phyloP scores from a whole-genome alignment of 1,140 invertebrate genomes.

The Cataglyphis hispanica region DNA sequence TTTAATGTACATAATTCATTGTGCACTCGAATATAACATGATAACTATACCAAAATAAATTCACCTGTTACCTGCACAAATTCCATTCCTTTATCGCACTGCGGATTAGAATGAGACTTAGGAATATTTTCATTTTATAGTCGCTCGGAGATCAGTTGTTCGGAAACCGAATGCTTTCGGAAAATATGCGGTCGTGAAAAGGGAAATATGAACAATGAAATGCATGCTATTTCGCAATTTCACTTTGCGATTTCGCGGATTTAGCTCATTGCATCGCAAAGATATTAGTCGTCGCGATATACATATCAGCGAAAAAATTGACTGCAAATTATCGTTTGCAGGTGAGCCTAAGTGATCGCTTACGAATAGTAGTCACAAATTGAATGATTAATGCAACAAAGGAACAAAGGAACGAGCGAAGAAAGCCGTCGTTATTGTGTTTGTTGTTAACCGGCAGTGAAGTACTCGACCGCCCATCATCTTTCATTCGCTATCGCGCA shows the following conservation, averaged over 20 bases:
- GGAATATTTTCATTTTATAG: slow-evolving; percentile 53
- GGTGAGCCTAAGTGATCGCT: slow-evolving; percentile 33
- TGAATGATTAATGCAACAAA: slow-evolving; percentile 70
- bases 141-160: slow-evolving; percentile 58
- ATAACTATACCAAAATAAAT: neutral
- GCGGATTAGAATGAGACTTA: slow-evolving; percentile 43
- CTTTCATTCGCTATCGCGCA: slow-evolving; percentile 2
- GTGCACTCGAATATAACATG: neutral
- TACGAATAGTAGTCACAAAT: slow-evolving; percentile 42
- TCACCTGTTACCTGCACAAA: neutral
- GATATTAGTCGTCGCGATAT: slow-evolving; percentile 4
- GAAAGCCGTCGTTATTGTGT: slow-evolving; percentile 58
- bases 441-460: slow-evolving; percentile 47
- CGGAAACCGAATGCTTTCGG: slow-evolving; percentile 24
- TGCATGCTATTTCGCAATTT: slow-evolving; percentile 18
- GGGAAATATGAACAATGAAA: slow-evolving; percentile 63
- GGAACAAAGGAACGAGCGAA: slow-evolving; percentile 65
- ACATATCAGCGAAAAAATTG: slow-evolving; percentile 10
- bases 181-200: slow-evolving; percentile 53
- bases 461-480: slow-evolving; percentile 30
- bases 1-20: neutral
- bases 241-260: slow-evolving; percentile 18
- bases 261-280: neutral
- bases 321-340: slow-evolving; percentile 29
- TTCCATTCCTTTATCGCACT: neutral